phyloP scores from a whole-genome alignment of 2,797 vertebrate species.

The Odontamblyopus lacepedii region DNA sequence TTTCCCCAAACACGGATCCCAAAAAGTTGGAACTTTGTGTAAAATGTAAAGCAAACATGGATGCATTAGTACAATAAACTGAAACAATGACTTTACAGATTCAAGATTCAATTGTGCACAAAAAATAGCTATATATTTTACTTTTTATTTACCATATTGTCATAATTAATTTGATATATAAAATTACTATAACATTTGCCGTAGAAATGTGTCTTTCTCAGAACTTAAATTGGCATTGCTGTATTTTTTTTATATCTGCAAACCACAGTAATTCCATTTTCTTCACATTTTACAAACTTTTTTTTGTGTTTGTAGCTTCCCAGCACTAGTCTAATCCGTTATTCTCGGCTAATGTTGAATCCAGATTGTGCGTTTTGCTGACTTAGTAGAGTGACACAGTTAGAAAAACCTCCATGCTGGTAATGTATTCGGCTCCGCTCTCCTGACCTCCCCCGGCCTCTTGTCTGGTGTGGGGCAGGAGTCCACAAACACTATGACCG shows the following conservation, averaged over 20 bases:
- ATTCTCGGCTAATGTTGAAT: slow-evolving; percentile 24
- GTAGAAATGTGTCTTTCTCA: not conserved
- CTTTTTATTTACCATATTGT: too few species aligned
- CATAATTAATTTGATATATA: too few species aligned
- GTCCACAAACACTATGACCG: slow-evolving; percentile 16
- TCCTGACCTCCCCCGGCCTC: slow-evolving; percentile 20
- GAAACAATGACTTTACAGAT: too few species aligned
- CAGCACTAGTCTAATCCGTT: slow-evolving; percentile 7
- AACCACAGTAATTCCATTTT: not conserved
- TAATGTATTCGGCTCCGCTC: slow-evolving; percentile 20
- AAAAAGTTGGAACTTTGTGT: not conserved
- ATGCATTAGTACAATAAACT: not conserved
- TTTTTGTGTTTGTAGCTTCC: slow-evolving; percentile 18
- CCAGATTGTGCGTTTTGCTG: slow-evolving; percentile 12
- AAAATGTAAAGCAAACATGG: not conserved
- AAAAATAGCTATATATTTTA: too few species aligned
- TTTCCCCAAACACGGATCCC: slow-evolving; percentile 15
- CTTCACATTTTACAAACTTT: slow-evolving; percentile 8
- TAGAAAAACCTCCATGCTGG: slow-evolving; percentile 11
- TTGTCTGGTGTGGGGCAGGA: slow-evolving; percentile 5
- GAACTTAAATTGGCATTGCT: not conserved
- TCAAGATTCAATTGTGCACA: too few species aligned
- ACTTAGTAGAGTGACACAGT: slow-evolving; percentile 15
- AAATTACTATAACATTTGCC: not conserved
- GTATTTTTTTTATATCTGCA: too few species aligned